Base-by-base conservation (phyloP, 2,888 invertebrate genomes). In the Coenonympha glycerion region DNA sequence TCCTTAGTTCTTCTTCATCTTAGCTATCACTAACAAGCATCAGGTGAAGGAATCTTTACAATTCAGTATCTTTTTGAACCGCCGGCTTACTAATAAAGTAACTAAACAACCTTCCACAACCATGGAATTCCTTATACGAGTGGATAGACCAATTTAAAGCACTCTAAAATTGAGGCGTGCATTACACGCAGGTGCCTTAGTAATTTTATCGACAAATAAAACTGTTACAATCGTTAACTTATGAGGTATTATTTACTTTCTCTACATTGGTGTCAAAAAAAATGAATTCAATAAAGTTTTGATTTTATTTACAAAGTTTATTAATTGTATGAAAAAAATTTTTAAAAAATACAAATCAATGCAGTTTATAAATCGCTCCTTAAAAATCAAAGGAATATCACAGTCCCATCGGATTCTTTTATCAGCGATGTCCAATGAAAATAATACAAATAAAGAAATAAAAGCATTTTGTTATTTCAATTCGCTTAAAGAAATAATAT, bases 81-180 rank as follows among this genome's bases (percentile, higher is more conserved):
- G 66, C 60, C 57, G 66, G 71, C 64, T 65, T 65, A 76, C 82
- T 84, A 86, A 86, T 85, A 84, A 86, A 77, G 71, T 73, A 69
- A 67, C 73, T 76, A 81, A 84, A 80, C 77, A 82, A 73, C 71
- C 67, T 62, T 73, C 74, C 77, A 83, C 76, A 76, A 74, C 79
- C 75, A 82, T 79, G 79, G 80, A 85, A 85, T 82, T 82, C 79
- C 82, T 79, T 81, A 81, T 78, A 71, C 60, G 66, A 73, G 72
- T 76, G 57, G 56, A 64, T 63, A 82, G 83, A 82, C 76, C 74
- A 81, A 82, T 84, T 83, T 68, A 69, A 72, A 69, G 70, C 78
- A 79, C 79, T 81, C 78, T 73, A 62, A 63, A 60, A 66, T 68
- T 65, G 64, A 66, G 68, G 69, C 71, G 73, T 66, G 71, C 71